Conservation (phyloP, 2,888 invertebrate species). For the Catocala sponsa region DNA sequence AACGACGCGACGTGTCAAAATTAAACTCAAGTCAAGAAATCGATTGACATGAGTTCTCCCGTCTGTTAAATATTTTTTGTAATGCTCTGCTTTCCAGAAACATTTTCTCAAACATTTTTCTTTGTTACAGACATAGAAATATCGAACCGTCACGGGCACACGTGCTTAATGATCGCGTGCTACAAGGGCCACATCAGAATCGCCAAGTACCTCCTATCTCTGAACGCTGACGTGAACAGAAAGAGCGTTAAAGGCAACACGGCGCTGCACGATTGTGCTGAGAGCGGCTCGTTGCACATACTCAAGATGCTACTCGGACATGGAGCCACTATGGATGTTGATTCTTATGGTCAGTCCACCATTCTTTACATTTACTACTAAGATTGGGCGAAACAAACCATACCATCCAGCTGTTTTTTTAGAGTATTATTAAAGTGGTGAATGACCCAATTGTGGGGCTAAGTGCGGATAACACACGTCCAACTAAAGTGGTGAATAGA, state of each 20-base stretch:
- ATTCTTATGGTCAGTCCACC: constrained; percentile 92
- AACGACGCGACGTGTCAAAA: no score
- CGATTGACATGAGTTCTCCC: no score
- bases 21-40: no score
- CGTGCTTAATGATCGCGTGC: constrained; percentile 99
- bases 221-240: constrained; percentile 97
- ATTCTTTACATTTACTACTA: no score
- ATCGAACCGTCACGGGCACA: constrained; percentile 98
- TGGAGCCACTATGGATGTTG: constrained; percentile 97
- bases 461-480: no score
- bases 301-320: constrained; percentile 95
- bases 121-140: constrained; percentile 95
- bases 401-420: no score
- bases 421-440: no score
- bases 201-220: constrained; percentile 94
- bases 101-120: constrained; percentile 9
- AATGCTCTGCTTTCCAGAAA: no score
- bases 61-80: no score
- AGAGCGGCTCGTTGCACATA: constrained; percentile 97
- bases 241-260: constrained; percentile 98
- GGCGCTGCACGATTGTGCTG: constrained; percentile 99
- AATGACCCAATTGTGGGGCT: no score
- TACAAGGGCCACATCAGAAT: constrained; percentile 98
- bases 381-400: not conserved
- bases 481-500: no score